phyloP scores from a whole-genome alignment of 2,797 vertebrate genomes.

The Molossus alvarezi region DNA sequence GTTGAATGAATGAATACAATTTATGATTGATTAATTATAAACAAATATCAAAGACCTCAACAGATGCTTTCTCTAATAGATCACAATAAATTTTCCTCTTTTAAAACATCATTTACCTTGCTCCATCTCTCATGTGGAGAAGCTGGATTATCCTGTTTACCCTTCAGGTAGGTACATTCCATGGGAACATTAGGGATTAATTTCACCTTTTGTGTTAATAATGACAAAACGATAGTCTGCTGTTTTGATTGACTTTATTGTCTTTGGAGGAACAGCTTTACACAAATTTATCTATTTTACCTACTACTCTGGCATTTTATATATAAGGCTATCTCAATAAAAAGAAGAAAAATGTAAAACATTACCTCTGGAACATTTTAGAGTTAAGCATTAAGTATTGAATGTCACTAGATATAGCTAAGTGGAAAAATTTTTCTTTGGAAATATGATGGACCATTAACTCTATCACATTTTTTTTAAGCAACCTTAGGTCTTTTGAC shows the following conservation, averaged over 20 bases:
- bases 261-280: background rate
- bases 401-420: background rate
- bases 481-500: background rate
- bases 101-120: conserved; percentile 47
- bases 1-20: conserved; percentile 18
- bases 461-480: conserved; percentile 45
- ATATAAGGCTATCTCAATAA: conserved; percentile 24
- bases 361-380: conserved; percentile 1
- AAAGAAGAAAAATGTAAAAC: conserved; percentile 48
- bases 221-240: background rate
- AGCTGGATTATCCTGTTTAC: background rate
- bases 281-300: background rate
- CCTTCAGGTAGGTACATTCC: background rate
- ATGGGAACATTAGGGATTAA: background rate
- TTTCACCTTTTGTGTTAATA: background rate
- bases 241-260: background rate
- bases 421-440: conserved; percentile 57
- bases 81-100: conserved; percentile 38
- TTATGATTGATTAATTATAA: conserved; percentile 62
- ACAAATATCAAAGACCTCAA: conserved; percentile 1
- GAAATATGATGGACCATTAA: conserved; percentile 48
- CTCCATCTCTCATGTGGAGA: conserved; percentile 7
- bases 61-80: conserved; percentile 17
- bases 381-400: conserved; percentile 33
- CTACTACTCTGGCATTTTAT: conserved; percentile 5